phyloP scores from a whole-genome alignment of 2,113 vertebrate species.

The Otis tarda region DNA sequence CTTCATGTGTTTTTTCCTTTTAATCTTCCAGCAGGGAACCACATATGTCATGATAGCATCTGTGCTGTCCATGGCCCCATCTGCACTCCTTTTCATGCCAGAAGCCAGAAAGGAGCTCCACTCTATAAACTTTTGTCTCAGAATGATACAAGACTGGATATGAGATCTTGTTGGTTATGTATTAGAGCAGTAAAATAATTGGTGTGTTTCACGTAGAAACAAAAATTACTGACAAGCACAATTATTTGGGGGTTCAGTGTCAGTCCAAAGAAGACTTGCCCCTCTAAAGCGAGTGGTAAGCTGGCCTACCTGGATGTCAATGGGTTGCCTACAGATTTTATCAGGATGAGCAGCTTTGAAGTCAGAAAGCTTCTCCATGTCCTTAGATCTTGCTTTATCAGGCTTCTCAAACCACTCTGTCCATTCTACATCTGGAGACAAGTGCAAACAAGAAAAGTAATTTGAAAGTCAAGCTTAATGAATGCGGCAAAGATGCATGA shows the following conservation, averaged over 20 bases:
- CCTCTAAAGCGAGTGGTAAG: neutral
- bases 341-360: conserved; percentile 83
- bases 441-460: neutral
- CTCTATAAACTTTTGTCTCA: neutral
- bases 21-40: conserved; percentile 18
- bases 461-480: neutral
- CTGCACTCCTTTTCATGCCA: conserved; percentile 16
- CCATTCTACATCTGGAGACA: conserved; percentile 90
- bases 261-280: neutral
- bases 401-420: conserved; percentile 91
- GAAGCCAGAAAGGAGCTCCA: neutral
- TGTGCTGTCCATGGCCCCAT: conserved; percentile 27
- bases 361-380: conserved; percentile 90
- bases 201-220: neutral
- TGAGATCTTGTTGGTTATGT: neutral
- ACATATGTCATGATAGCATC: conserved; percentile 10
- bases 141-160: neutral
- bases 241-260: neutral
- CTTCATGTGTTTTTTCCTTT: neutral
- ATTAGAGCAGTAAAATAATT: neutral
- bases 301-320: conserved; percentile 89
- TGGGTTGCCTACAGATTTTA: conserved; percentile 85
- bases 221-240: neutral
- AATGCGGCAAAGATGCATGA: neutral
- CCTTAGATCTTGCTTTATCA: conserved; percentile 81